Percentiles rank a stretch among this genome's conserved stretches.
phyloP scores from a whole-genome alignment of 2,797 vertebrate genomes.

The Lithobates sylvaticus region DNA sequence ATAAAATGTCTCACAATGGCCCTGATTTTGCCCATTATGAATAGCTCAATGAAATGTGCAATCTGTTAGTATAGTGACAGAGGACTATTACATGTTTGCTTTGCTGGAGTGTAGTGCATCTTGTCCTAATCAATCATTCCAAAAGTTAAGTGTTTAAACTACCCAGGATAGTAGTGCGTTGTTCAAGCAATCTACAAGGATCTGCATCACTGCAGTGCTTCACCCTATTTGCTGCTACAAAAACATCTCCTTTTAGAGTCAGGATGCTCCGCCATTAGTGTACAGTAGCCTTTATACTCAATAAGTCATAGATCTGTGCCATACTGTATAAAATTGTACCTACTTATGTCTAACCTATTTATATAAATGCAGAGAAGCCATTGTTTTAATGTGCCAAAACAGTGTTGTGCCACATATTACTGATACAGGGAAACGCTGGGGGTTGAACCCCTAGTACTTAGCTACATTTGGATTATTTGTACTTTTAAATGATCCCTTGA shows the following conservation, averaged over 20 bases:
- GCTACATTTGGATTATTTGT: not conserved
- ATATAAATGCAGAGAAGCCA: conserved; percentile 32
- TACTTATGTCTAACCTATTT: not conserved
- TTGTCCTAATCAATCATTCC: not conserved
- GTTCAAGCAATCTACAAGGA: not conserved
- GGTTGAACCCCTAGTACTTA: not conserved
- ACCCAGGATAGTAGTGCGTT: not conserved
- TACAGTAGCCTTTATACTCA: not conserved
- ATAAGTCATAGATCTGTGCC: conserved; percentile 5
- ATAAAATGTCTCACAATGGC: not conserved
- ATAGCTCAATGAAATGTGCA: not conserved
- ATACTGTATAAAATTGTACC: not conserved
- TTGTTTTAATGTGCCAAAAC: conserved; percentile 52
- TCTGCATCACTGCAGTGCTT: not conserved
- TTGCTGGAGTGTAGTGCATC: not conserved
- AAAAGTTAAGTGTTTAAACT: not conserved
- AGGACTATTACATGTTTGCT: not conserved
- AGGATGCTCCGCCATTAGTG: conserved; percentile 2
- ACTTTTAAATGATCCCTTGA: not conserved
- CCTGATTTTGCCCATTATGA: not conserved
- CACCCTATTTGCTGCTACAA: conserved; percentile 3
- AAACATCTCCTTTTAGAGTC: not conserved
- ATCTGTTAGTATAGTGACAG: not conserved
- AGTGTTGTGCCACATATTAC: conserved; percentile 31
- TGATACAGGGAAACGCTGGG: not conserved